These are phyloP conservation scores for Chiloscyllium plagiosum DNA, from an alignment of 2,113 vertebrate species.

Conservation along the genomic window DNA sequence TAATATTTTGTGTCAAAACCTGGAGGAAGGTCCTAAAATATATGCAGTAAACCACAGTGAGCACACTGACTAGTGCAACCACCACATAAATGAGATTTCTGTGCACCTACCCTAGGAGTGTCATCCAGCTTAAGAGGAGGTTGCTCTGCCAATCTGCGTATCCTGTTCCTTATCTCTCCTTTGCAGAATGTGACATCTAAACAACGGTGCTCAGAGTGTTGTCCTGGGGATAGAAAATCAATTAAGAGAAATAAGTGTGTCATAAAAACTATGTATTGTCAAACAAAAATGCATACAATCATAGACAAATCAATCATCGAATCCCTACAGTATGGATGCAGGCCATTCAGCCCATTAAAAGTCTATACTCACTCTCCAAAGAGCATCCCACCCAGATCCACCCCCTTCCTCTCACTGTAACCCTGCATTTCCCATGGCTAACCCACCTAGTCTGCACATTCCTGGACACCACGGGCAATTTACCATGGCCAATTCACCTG, in stretches of 20 bases:
- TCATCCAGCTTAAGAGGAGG: slow-evolving; percentile 34
- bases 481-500: too few relatives aligned
- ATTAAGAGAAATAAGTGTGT: neutral
- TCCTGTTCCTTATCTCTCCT: neutral
- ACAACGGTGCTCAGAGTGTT: neutral
- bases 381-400: too few relatives aligned
- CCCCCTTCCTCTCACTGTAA: too few relatives aligned
- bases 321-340: too few relatives aligned
- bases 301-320: too few relatives aligned
- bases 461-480: too few relatives aligned
- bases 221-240: slow-evolving; percentile 4
- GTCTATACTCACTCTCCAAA: too few relatives aligned
- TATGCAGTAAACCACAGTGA: neutral
- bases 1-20: neutral
- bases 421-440: too few relatives aligned
- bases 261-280: neutral
- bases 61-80: neutral
- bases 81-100: neutral
- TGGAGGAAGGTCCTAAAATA: neutral
- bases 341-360: too few relatives aligned
- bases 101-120: slow-evolving; percentile 31
- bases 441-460: too few relatives aligned
- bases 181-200: slow-evolving; percentile 12
- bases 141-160: neutral
- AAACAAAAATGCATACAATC: neutral